Conservation (phyloP, 2,797 vertebrate genomes). For the Uromys caudimaculatus region DNA sequence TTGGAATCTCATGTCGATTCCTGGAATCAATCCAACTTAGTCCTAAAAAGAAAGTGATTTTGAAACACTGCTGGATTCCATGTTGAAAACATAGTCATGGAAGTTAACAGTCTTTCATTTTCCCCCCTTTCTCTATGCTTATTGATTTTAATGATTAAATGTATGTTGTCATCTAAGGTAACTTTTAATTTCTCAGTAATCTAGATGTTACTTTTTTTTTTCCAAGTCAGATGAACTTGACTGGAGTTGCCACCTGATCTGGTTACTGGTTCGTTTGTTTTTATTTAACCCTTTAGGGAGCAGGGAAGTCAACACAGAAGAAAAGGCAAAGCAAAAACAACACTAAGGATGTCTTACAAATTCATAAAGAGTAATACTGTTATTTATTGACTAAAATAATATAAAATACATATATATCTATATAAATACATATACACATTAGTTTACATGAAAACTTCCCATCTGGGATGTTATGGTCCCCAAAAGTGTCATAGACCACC, state of each 20-base stretch:
- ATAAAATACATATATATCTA: background rate
- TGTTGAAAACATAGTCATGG: background rate
- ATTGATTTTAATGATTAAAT: background rate
- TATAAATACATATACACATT: background rate
- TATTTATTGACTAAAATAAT: background rate
- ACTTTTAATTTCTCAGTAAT: background rate
- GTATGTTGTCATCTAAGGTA: background rate
- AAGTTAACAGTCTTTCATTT: background rate
- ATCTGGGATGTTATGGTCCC: background rate
- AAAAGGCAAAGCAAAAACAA: background rate
- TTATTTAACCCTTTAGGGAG: background rate
- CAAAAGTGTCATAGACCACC: no score
- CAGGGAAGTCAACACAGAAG: background rate
- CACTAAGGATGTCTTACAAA: background rate
- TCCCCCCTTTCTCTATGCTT: background rate
- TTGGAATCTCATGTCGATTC: background rate
- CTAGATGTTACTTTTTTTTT: background rate
- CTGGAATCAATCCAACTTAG: background rate
- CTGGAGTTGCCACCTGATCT: background rate
- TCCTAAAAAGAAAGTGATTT: background rate
- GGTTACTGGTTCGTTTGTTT: background rate
- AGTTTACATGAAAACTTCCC: background rate
- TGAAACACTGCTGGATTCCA: background rate
- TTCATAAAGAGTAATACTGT: background rate
- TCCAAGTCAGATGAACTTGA: background rate